Evolutionary conservation across 1,140 invertebrate species (phyloP), one percentile per base, ranked within the genome.

Genomic region (Agrilus planipennis): DNA sequence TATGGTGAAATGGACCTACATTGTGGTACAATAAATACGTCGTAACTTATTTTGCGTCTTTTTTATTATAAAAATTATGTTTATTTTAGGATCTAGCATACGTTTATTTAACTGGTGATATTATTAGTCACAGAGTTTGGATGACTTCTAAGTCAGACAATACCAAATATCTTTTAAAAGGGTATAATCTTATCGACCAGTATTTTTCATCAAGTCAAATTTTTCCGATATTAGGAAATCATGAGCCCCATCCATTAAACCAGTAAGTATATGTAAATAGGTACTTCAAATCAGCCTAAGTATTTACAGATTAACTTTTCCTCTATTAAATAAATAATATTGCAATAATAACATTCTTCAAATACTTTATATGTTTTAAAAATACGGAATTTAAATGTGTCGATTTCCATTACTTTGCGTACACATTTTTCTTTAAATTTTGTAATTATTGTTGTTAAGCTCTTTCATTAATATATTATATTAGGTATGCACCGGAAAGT

Each of bases 161-260:
- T 44, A 60, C 69, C 1, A 60, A 68, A 3, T 67, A 73, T 37
- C 68, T 88, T 10, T 56, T 61, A 11, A 64, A 73, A 39, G 61
- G 73, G 14, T 70, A 71, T 4, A 61, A 73, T 37, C 62, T 73
- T 38, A 62, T 89, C 10, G 65, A 70, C 7, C 53, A 69, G 22
- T 65, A 68, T 10, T 81, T 89, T 46, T 16, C 16, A 14, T 64
- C 75, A 29, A 75, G 71, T 16, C 63, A 69, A 2, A 65, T 92
- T 2, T 78, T 75, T 54, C 75, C 81, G 9, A 70, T 77, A 27
- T 60, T 92, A 28, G 88, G 87, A 30, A 93, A 92, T 58, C 89
- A 93, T 50, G 89, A 93, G 60, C 71, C 82, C 30, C 75, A 84
- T 62, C 88, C 88, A 2, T 68, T 83, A 5, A 89, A 91, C 64